Conservation (phyloP, 1,140 invertebrate genomes). For the Dendroctonus ponderosae region DNA sequence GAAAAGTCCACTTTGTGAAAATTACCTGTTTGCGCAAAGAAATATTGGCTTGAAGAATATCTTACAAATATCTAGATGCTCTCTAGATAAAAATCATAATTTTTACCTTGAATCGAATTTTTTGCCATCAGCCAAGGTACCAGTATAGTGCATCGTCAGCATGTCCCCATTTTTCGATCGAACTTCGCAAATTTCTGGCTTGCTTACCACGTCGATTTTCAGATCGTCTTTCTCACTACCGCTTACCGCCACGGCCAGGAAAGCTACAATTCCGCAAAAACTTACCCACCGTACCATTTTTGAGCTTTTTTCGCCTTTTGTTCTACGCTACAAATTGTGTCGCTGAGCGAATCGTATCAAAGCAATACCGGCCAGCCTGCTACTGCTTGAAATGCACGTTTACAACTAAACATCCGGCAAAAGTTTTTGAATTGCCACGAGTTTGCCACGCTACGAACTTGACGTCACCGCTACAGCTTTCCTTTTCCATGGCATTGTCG, state of each 20-base stretch:
- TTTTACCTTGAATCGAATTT: constrained; percentile 92
- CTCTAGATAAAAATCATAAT: no score
- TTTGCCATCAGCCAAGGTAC: constrained; percentile 80
- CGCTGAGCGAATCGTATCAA: constrained; percentile 10
- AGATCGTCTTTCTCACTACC: constrained; percentile 55
- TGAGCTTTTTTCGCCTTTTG: not conserved
- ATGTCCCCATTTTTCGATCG: constrained; percentile 85
- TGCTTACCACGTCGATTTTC: constrained; percentile 77
- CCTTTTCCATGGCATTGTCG: constrained; percentile 18
- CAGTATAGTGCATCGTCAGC: constrained; percentile 92
- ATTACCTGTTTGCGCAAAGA: no score
- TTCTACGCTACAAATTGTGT: not conserved
- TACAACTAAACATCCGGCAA: constrained; percentile 33
- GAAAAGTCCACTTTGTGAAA: no score
- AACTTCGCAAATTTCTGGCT: constrained; percentile 75
- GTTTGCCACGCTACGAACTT: constrained; percentile 36
- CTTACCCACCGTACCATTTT: constrained; percentile 50
- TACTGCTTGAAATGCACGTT: constrained; percentile 23
- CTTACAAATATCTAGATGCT: no score
- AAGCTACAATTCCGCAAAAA: constrained; percentile 40
- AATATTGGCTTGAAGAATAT: no score
- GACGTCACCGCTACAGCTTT: constrained; percentile 26
- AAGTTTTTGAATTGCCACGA: constrained; percentile 27
- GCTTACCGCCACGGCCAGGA: constrained; percentile 21
- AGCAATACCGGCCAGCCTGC: not conserved